Evolutionary conservation across 2,888 invertebrate species (phyloP).

Genomic region (Autographa gamma): DNA sequence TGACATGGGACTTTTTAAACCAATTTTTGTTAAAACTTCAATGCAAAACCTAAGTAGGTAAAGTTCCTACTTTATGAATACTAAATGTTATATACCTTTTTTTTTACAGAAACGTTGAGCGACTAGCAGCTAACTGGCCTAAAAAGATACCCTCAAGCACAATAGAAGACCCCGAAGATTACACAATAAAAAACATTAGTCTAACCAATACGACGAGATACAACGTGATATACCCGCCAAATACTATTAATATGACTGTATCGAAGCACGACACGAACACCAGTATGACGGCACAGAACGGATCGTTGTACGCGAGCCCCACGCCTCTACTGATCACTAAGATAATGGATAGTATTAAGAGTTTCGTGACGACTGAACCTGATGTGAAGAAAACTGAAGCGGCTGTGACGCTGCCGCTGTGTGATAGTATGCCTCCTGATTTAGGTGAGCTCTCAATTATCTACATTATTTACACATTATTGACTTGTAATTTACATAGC

Average conservation of each 20-base stretch:
- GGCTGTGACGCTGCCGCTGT: conserved; percentile 76
- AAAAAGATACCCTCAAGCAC: conserved; percentile 60
- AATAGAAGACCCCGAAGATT: conserved; percentile 43
- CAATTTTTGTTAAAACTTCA: too few species aligned
- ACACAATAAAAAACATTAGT: conserved; percentile 49
- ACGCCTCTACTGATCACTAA: conserved; percentile 72
- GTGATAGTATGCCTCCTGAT: conserved; percentile 90
- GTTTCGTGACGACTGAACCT: conserved; percentile 71
- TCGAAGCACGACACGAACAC: conserved; percentile 52
- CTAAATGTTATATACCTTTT: conserved; percentile 22
- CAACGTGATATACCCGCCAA: conserved; percentile 4
- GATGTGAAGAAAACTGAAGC: conserved; percentile 67
- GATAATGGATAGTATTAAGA: conserved; percentile 74
- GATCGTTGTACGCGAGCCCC: conserved; percentile 30
- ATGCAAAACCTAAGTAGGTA: neutral
- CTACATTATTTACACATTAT: neutral
- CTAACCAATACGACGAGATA: conserved; percentile 20
- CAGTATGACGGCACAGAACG: conserved; percentile 50
- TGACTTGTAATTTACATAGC: too few species aligned
- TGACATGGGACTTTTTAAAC: too few species aligned
- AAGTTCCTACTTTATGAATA: neutral
- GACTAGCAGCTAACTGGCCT: conserved; percentile 66
- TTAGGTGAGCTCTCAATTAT: conserved; percentile 85
- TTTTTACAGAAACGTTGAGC: conserved; percentile 73
- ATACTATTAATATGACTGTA: conserved; percentile 19